Base-by-base conservation (phyloP, 2,113 vertebrate species). In the Phyllopteryx taeniolatus region DNA sequence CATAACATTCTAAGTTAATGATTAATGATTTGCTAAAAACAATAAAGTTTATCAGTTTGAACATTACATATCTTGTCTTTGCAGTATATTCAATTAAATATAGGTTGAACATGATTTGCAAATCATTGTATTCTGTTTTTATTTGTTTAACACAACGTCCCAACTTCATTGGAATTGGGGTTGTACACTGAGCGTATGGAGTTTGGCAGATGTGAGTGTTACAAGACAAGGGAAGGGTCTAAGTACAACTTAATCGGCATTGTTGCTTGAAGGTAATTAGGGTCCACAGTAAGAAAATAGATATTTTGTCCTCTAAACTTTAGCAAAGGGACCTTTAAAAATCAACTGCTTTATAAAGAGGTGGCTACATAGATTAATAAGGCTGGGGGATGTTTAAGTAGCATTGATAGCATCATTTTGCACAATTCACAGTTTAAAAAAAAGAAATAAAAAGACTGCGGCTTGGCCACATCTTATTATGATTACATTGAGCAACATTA, bases 361-460 rank as follows among this genome's bases (percentile, higher is more conserved):
- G 14, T 17, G 62, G 22, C 7, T 4, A 27, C n/a, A 15, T 47
- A 27, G 61, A 47, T 47, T 7, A 22, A 44, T 13, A 13, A 17
- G 17, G 47, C 8, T 33, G 13, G 49, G 27, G 66, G 14, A 44
- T 54, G 80, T 85, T 85, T 77, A 87, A 88, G 81, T 87, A 88
- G 85, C 77, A 75, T 72, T 66, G 53, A 80, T 80, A 76, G 85
- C 72, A 79, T 86, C 71, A 51, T 51, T 81, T 59, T 86, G 74
- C 79, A 86, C 83, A 80, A 75, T 89, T 91, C 90, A 92, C 90
- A 92, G 89, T 83, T 91, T 91, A 84, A 65, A 72, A 20, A 71
- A 73, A 31, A 76, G 1, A 27, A 27, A 27, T 27, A 2, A 42
- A 11, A 62, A 42, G 14, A 27, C 27, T 46, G 56, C 67, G 76